Conservation (phyloP, 2,888 invertebrate species). For the Drosophila prostipennis region DNA sequence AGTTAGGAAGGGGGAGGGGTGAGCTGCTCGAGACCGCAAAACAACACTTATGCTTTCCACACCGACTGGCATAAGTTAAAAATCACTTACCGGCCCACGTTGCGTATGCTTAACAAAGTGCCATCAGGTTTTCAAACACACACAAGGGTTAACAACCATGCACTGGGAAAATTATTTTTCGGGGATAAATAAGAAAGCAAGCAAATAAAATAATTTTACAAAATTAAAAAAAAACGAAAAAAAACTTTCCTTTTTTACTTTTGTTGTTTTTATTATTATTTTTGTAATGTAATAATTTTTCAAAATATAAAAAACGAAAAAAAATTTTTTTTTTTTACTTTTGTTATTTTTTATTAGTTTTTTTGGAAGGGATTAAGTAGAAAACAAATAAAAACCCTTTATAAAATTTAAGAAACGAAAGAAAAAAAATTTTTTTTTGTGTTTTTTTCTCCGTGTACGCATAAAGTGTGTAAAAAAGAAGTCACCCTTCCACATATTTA, state of each 20-base stretch:
- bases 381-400: no score
- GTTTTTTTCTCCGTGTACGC: not conserved
- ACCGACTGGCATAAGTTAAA: slow-evolving; percentile 58
- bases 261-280: no score
- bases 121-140: slow-evolving; percentile 19
- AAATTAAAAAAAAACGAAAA: no score
- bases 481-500: slow-evolving; percentile 53
- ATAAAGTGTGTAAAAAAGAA: slow-evolving; percentile 47
- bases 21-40: not conserved
- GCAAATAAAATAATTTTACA: not conserved
- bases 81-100: slow-evolving; percentile 57
- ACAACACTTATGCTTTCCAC: slow-evolving; percentile 26
- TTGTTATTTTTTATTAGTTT: no score
- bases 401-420: no score
- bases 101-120: slow-evolving; percentile 30
- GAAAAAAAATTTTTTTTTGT: no score
- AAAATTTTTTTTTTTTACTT: no score
- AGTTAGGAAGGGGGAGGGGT: not conserved
- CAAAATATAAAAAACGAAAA: no score
- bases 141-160: not conserved
- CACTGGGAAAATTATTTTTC: slow-evolving; percentile 3
- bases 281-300: no score
- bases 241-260: no score
- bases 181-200: not conserved
- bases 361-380: no score